These are phyloP conservation scores for Brachionus angularis DNA, from an alignment of 1,140 invertebrate genomes.

Conservation along the genomic window DNA sequence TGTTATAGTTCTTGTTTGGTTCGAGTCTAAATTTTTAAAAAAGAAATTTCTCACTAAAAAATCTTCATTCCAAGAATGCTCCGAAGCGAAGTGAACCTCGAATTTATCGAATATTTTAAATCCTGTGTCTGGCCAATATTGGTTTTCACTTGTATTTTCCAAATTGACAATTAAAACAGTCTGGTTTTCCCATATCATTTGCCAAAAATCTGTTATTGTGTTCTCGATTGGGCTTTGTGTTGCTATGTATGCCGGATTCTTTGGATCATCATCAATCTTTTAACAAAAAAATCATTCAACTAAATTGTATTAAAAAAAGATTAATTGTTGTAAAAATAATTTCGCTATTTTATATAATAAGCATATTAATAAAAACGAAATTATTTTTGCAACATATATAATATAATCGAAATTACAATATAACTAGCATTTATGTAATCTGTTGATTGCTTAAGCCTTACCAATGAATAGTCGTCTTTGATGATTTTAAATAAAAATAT, in stretches of 20 bases:
- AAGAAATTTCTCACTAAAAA: slow-evolving; percentile 97
- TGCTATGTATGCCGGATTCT: slow-evolving; percentile 67
- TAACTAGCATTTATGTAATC: slow-evolving; percentile 94
- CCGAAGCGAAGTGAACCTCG: slow-evolving; percentile 91
- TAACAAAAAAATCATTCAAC: neutral
- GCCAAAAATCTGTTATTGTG: slow-evolving; percentile 73
- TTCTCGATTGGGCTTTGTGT: slow-evolving; percentile 85
- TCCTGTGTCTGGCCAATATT: slow-evolving; percentile 95
- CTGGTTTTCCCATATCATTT: slow-evolving; percentile 97
- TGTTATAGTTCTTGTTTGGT: slow-evolving; percentile 94
- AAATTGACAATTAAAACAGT: slow-evolving; percentile 94
- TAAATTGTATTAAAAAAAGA: neutral
- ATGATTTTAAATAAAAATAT: neutral
- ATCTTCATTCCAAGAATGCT: slow-evolving; percentile 99
- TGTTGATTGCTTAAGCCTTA: slow-evolving; percentile 72
- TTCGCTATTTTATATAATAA: too few relatives aligned
- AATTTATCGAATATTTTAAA: slow-evolving; percentile 95
- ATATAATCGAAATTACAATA: slow-evolving; percentile 85
- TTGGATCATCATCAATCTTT: slow-evolving; percentile 42
- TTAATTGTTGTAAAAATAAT: too few relatives aligned
- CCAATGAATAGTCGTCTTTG: slow-evolving; percentile 76
- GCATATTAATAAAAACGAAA: too few relatives aligned
- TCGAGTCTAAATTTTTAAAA: slow-evolving; percentile 89
- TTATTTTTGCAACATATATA: too few relatives aligned
- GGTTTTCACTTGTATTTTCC: slow-evolving; percentile 70